Conservation (phyloP, 1,140 invertebrate genomes). For the Aricia agestis region DNA sequence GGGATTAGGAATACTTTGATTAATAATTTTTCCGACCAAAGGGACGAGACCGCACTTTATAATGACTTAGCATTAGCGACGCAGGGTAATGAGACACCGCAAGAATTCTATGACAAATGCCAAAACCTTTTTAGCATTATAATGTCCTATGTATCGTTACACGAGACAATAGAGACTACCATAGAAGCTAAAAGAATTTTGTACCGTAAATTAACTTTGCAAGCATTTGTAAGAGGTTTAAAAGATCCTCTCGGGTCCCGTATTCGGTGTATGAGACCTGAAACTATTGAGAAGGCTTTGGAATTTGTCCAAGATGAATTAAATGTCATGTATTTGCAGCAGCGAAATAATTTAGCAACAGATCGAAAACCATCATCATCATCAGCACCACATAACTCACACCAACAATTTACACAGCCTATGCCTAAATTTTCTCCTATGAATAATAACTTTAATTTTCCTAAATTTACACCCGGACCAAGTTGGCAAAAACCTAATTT, state of each 20-base stretch:
- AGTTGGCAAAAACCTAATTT: slow-evolving; percentile 12
- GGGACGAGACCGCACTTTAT: slow-evolving; percentile 31
- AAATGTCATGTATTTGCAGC: slow-evolving; percentile 12
- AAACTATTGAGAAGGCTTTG: slow-evolving; percentile 17
- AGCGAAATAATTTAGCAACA: slow-evolving; percentile 17
- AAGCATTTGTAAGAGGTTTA: not conserved
- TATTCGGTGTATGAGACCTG: slow-evolving; percentile 16
- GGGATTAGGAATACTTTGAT: slow-evolving; percentile 28
- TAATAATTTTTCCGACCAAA: slow-evolving; percentile 20
- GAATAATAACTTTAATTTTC: not conserved
- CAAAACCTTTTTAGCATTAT: slow-evolving; percentile 30
- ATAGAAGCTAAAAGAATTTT: slow-evolving; percentile 28
- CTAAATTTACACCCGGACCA: not conserved
- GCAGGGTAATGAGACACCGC: slow-evolving; percentile 24
- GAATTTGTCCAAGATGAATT: slow-evolving; percentile 16
- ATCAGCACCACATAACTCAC: slow-evolving; percentile 14
- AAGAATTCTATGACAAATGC: slow-evolving; percentile 29
- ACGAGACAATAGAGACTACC: slow-evolving; percentile 26
- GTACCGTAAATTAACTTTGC: not conserved
- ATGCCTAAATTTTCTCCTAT: not conserved
- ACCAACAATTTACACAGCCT: slow-evolving; percentile 10
- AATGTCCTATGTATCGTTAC: slow-evolving; percentile 30
- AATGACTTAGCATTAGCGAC: slow-evolving; percentile 27
- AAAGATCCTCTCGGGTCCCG: slow-evolving; percentile 16
- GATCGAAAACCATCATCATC: slow-evolving; percentile 5